Percentiles rank a stretch among this genome's conserved stretches.
phyloP scores from a whole-genome alignment of 2,888 invertebrate species.

The Formica aserva region DNA sequence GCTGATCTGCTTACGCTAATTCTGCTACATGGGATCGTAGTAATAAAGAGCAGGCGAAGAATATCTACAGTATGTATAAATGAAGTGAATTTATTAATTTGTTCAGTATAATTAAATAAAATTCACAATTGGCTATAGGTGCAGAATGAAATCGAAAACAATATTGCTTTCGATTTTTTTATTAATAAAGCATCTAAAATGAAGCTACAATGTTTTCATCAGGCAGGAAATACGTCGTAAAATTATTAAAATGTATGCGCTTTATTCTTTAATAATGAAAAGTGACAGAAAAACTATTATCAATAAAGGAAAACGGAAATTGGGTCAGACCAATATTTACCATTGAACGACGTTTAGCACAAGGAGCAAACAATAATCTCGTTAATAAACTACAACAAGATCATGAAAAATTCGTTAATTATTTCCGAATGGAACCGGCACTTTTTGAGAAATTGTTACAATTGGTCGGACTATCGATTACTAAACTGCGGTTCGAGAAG shows the following conservation, averaged over 20 bases:
- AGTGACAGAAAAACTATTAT: background rate
- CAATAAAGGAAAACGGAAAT: conserved; percentile 10
- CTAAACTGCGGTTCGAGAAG: background rate
- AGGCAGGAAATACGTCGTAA: background rate
- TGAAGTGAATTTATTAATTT: background rate
- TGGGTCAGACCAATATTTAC: conserved; percentile 1
- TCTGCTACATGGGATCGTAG: background rate
- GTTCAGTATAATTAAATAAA: background rate
- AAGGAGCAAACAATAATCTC: conserved; percentile 4
- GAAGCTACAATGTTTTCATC: background rate
- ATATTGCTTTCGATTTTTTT: background rate
- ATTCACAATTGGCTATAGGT: background rate
- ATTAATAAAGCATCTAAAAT: background rate
- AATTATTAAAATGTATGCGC: background rate
- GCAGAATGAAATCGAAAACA: background rate
- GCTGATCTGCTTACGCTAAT: background rate
- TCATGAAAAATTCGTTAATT: conserved; percentile 7
- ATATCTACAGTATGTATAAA: background rate
- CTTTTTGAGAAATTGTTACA: background rate
- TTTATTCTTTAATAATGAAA: background rate
- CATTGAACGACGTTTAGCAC: conserved; percentile 3
- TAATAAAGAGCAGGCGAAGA: background rate
- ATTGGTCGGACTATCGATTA: background rate
- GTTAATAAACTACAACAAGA: background rate
- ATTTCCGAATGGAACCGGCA: background rate